Conservation (phyloP, 2,888 invertebrate genomes). For the Coleophora deauratella region DNA sequence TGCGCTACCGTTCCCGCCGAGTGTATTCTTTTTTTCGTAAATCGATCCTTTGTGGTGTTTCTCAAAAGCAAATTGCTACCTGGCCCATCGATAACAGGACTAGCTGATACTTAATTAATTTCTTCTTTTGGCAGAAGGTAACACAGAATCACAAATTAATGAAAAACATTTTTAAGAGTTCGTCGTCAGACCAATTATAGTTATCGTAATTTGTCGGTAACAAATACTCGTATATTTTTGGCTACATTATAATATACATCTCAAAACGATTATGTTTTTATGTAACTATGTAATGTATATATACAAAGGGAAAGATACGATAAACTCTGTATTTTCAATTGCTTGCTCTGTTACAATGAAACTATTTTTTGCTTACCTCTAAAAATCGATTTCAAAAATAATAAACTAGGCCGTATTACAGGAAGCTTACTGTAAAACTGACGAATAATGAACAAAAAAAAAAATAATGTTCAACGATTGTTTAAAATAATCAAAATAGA, state of each 20-base stretch:
- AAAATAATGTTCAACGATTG: conserved; percentile 43
- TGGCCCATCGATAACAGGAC: conserved; percentile 27
- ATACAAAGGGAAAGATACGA: too few relatives aligned
- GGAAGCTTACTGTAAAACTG: not conserved
- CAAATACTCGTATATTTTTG: too few relatives aligned
- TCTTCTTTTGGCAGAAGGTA: conserved; percentile 46
- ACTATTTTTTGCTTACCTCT: too few relatives aligned
- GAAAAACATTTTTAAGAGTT: conserved; percentile 37
- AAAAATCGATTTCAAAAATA: too few relatives aligned
- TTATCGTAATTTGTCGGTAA: too few relatives aligned
- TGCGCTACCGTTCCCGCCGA: conserved; percentile 61
- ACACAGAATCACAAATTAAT: conserved; percentile 64
- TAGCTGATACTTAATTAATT: conserved; percentile 58
- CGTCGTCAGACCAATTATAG: conserved; percentile 60
- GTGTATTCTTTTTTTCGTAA: conserved; percentile 33
- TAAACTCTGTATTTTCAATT: too few relatives aligned
- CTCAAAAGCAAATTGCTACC: conserved; percentile 47
- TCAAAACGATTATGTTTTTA: too few relatives aligned
- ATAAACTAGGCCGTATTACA: too few relatives aligned
- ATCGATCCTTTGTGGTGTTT: conserved; percentile 29
- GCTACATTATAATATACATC: too few relatives aligned
- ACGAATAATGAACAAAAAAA: not conserved
- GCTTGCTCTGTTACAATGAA: too few relatives aligned
- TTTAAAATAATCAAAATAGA: conserved; percentile 61
- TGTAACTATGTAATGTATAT: too few relatives aligned